phyloP scores from a whole-genome alignment of 2,888 invertebrate species.

The Drosophila borealis region DNA sequence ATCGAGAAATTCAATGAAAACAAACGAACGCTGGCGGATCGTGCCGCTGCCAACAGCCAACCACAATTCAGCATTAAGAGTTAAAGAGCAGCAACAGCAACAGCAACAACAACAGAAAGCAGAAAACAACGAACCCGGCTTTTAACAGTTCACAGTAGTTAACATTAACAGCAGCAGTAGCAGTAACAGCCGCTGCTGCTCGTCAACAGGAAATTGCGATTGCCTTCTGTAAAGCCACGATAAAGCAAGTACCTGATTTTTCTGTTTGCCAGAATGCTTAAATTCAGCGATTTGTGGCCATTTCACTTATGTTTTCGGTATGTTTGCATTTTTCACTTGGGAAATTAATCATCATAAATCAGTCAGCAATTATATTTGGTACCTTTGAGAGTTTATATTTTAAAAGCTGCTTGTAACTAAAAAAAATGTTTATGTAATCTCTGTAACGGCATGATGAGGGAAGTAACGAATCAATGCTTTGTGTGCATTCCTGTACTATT shows the following conservation, averaged over 20 bases:
- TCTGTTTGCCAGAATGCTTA: not conserved
- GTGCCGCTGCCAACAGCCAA: conserved; percentile 71
- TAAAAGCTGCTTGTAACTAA: no score
- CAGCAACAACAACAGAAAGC: conserved; percentile 26
- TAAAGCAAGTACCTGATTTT: conserved; percentile 28
- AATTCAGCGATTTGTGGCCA: conserved; percentile 14
- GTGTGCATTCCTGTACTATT: no score
- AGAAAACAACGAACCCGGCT: conserved; percentile 43
- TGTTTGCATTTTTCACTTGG: no score
- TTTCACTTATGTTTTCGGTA: no score
- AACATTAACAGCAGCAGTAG: conserved; percentile 53
- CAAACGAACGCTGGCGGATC: conserved; percentile 69
- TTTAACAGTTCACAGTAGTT: conserved; percentile 56
- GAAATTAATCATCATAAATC: no score
- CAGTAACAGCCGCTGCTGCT: conserved; percentile 63
- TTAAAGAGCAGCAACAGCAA: conserved; percentile 37
- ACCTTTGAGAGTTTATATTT: no score
- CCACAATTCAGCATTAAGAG: conserved; percentile 67
- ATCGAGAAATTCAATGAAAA: conserved; percentile 77
- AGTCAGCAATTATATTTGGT: no score
- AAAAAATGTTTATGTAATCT: no score
- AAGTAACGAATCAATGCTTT: no score
- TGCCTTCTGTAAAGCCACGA: conserved; percentile 25
- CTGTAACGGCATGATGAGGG: no score
- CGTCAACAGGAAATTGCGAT: conserved; percentile 62